Evolutionary conservation across 2,113 vertebrate genomes (phyloP).

Genomic region (Diadophis punctatus): DNA sequence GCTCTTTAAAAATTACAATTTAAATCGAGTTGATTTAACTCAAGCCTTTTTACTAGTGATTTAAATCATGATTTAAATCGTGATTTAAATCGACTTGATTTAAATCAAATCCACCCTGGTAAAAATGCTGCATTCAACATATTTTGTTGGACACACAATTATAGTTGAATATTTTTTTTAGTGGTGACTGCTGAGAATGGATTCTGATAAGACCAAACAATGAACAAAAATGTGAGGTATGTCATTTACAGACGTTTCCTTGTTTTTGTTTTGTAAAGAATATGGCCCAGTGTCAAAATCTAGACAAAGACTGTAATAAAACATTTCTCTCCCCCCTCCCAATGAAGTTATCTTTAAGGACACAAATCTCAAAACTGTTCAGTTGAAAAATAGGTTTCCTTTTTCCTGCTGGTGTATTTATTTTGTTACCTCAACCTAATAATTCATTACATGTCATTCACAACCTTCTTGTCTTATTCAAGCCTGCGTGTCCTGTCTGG

Average conservation of each 20-base stretch:
- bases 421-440: conserved; percentile 4
- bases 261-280: neutral
- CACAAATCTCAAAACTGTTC: neutral
- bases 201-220: neutral
- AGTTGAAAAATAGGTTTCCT: neutral
- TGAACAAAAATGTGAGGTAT: neutral
- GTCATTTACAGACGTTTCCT: neutral
- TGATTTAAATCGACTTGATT: too few species aligned
- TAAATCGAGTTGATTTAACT: too few species aligned
- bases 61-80: too few species aligned
- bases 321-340: neutral
- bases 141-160: neutral
- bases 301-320: neutral
- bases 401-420: neutral
- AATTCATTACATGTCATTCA: neutral
- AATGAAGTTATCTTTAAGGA: neutral
- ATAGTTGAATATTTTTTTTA: neutral
- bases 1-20: too few species aligned
- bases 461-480: neutral
- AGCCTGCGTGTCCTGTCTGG: neutral
- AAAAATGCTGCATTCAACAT: neutral
- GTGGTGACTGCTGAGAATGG: neutral
- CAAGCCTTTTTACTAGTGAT: too few species aligned
- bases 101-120: too few species aligned
- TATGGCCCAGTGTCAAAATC: neutral